Conservation (phyloP, 2,888 invertebrate species). For the Heterodera filipjevi region DNA sequence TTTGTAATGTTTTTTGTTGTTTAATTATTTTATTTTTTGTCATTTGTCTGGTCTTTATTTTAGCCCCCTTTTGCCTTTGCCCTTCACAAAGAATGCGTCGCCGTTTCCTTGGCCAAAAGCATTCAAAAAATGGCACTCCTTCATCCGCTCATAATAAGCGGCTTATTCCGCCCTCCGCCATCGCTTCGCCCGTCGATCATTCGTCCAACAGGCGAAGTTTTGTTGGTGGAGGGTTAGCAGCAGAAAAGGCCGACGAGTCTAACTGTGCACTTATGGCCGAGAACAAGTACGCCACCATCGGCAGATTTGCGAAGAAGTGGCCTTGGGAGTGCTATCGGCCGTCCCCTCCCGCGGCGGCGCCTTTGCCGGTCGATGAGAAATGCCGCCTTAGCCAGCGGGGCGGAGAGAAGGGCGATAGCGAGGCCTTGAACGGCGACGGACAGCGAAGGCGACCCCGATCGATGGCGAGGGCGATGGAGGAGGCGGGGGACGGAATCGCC, state of each 20-base stretch:
- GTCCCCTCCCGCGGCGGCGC: not conserved
- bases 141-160: not conserved
- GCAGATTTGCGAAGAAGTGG: constrained; percentile 16
- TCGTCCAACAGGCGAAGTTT: not conserved
- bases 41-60: not conserved
- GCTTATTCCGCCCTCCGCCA: not conserved
- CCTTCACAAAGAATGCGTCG: not conserved
- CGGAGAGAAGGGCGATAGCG: not conserved
- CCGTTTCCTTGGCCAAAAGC: constrained; percentile 14
- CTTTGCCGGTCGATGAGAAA: constrained; percentile 1
- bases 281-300: constrained; percentile 19
- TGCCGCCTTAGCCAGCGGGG: not conserved
- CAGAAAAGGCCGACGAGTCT: not conserved
- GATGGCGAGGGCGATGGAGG: constrained; percentile 8
- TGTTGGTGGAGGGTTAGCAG: not conserved
- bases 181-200: not conserved
- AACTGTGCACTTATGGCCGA: constrained; percentile 7
- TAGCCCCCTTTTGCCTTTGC: not conserved
- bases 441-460: not conserved
- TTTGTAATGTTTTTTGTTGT: not conserved
- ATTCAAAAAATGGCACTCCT: not conserved
- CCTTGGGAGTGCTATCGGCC: constrained; percentile 6
- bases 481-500: not conserved
- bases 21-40: not conserved
- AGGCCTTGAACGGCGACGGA: constrained; percentile 17